phyloP scores from a whole-genome alignment of 53 echinoderm and acorn worm genomes.

The Patiria pectinifera region DNA sequence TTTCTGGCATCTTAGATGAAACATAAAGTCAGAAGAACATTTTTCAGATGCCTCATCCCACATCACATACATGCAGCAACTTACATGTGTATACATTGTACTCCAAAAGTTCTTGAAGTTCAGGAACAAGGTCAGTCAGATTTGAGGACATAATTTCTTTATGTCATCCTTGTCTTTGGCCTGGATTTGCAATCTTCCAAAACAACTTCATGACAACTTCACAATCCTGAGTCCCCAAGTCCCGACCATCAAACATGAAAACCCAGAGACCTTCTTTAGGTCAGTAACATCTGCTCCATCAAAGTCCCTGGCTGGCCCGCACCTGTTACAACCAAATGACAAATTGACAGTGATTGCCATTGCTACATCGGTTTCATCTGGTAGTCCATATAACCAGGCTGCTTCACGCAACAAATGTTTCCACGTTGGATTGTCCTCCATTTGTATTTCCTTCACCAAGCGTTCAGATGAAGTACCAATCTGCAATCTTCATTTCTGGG shows the following conservation, averaged over 20 bases:
- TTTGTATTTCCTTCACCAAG: not conserved
- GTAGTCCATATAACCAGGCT: conserved; percentile 36
- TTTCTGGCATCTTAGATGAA: too few relatives aligned
- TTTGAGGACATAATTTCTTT: too few relatives aligned
- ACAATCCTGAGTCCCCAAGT: not conserved
- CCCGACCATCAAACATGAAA: not conserved
- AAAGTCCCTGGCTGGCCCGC: conserved; percentile 10
- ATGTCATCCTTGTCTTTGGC: too few relatives aligned
- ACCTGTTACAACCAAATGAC: conserved; percentile 63
- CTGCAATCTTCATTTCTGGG: too few relatives aligned
- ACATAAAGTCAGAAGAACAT: too few relatives aligned
- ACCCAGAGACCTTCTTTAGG: conserved; percentile 6
- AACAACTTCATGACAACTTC: too few relatives aligned
- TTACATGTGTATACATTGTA: too few relatives aligned
- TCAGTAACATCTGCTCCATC: conserved; percentile 50
- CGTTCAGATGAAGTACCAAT: too few relatives aligned
- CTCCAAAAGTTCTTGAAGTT: too few relatives aligned
- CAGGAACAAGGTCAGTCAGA: too few relatives aligned
- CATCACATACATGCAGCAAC: not conserved
- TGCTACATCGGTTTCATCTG: conserved; percentile 42
- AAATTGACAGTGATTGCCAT: conserved; percentile 59
- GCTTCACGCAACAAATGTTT: not conserved
- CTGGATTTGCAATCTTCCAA: too few relatives aligned
- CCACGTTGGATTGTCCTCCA: not conserved
- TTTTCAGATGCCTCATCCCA: not conserved